phyloP scores from a whole-genome alignment of 1,140 invertebrate species.

The Melanaphis sacchari region DNA sequence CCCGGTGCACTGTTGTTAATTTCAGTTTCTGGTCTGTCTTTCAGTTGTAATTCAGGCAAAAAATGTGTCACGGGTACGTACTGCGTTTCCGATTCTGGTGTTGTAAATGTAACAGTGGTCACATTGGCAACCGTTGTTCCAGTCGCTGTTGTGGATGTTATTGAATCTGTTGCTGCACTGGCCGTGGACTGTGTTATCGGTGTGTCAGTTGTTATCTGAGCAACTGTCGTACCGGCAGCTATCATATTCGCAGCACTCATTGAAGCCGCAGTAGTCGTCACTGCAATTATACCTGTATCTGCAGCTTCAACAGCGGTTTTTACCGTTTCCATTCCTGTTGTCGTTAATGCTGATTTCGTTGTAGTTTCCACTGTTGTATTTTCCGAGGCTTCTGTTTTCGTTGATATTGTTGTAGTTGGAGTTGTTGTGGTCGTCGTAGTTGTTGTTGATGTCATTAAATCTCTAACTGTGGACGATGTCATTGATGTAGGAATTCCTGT shows the following conservation, averaged over 20 bases:
- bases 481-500: neutral
- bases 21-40: neutral
- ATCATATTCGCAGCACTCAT: neutral
- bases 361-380: neutral
- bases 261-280: neutral
- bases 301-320: neutral
- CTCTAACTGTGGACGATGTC: neutral
- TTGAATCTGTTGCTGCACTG: neutral
- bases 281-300: neutral
- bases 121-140: neutral
- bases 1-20: neutral
- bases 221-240: neutral
- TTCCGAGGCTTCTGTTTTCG: neutral
- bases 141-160: neutral
- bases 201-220: neutral
- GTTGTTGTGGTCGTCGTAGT: slow-evolving; percentile 63
- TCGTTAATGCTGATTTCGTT: neutral
- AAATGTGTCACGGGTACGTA: slow-evolving; percentile 41
- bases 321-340: neutral
- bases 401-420: slow-evolving; percentile 34
- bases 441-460: slow-evolving; percentile 13
- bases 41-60: slow-evolving; percentile 4
- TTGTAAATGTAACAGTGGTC: neutral
- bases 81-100: slow-evolving; percentile 35
- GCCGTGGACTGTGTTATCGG: neutral